A percentile compares a stretch with the other conserved stretches of the same genome.
Evolutionary conservation across 2,797 vertebrate genomes (phyloP).

Genomic region (Rhinoraja longicauda): DNA sequence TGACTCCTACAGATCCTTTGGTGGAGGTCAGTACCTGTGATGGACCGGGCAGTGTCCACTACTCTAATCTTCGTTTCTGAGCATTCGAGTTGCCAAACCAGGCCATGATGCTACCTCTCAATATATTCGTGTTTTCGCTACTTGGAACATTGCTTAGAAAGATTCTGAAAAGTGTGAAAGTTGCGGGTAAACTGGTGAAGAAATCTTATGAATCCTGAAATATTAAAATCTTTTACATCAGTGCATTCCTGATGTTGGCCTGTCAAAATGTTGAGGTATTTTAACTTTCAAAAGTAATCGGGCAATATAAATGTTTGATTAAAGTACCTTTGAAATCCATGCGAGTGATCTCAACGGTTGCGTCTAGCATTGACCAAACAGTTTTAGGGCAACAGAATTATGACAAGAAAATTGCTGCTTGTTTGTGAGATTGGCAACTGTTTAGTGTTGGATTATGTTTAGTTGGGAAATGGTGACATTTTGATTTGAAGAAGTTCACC

Average conservation of each 20-base stretch:
- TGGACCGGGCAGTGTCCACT: no score
- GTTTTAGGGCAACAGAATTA: not conserved
- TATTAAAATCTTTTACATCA: not conserved
- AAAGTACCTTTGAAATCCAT: not conserved
- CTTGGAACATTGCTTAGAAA: no score
- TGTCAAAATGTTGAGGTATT: not conserved
- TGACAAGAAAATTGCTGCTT: not conserved
- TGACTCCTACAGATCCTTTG: no score
- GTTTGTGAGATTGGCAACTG: not conserved
- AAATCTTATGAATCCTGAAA: not conserved
- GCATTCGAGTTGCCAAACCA: no score
- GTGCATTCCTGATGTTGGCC: not conserved
- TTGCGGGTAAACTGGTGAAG: not conserved
- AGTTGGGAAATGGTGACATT: not conserved
- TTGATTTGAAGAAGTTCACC: not conserved
- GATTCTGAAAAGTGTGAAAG: not conserved
- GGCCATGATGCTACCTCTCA: no score
- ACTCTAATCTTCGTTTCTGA: no score
- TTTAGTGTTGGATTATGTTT: not conserved
- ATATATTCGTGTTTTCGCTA: no score
- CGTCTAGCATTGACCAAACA: not conserved
- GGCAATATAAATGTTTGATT: not conserved
- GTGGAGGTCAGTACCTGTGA: no score
- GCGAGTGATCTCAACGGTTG: no score
- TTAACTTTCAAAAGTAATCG: not conserved